phyloP scores from a whole-genome alignment of 2,888 invertebrate species.

The Anthrax anthrax region DNA sequence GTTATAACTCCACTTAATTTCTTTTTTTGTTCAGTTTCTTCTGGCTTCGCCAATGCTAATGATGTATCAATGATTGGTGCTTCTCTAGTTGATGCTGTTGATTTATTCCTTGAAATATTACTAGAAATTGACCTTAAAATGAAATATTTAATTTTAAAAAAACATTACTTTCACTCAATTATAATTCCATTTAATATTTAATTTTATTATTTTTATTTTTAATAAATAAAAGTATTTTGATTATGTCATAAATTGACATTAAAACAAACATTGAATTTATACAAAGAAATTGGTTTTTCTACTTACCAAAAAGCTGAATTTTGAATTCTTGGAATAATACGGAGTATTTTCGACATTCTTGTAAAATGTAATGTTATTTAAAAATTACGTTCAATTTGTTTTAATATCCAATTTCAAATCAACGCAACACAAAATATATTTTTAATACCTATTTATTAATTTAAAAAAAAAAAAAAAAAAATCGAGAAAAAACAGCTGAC shows the following conservation, averaged over 20 bases:
- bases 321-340: neutral
- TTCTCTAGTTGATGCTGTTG: slow-evolving; percentile 17
- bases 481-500: too few species aligned
- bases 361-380: too few species aligned
- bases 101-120: slow-evolving; percentile 4
- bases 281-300: neutral
- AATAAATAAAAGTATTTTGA: neutral
- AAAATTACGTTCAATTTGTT: too few species aligned
- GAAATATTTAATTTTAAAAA: too few species aligned
- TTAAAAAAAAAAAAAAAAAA: too few species aligned
- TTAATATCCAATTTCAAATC: too few species aligned
- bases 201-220: too few species aligned
- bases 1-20: slow-evolving; percentile 29
- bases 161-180: too few species aligned
- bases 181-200: too few species aligned
- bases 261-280: neutral
- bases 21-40: slow-evolving; percentile 26
- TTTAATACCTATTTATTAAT: too few species aligned
- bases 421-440: too few species aligned
- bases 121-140: slow-evolving; percentile 11
- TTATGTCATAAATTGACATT: neutral
- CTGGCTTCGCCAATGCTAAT: slow-evolving; percentile 24
- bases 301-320: neutral
- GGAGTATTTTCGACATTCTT: neutral
- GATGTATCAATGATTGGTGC: slow-evolving; percentile 25